Base-by-base conservation (phyloP, 2,797 vertebrate species). In the Microcaecilia unicolor region DNA sequence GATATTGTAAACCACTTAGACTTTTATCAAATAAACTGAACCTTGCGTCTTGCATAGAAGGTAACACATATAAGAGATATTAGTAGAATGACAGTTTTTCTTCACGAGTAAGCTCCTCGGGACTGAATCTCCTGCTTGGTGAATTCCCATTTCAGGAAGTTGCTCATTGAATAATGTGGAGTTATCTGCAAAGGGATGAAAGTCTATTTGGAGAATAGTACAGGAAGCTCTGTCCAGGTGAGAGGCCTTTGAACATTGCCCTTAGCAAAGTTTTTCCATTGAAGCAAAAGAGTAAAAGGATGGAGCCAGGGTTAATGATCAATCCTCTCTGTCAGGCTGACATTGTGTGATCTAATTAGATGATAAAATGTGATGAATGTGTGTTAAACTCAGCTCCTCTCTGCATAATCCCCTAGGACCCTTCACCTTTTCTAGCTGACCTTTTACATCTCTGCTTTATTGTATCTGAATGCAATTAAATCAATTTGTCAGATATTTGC, bases 311-410 rank as follows among this genome's bases (percentile, higher is more conserved):
- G 79, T 81, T 86, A 81, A 90, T 87, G 85, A 83, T 64, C 77
- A 83, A 88, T 97, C 91, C 64, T 66, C 84, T 84, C 89, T 84
- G 86, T 85, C 80, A 70, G 73, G 36, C 78, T 91, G 89, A 86
- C 87, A 86, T 80, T 80, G 75, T 73, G 70, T 41, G 64, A 76
- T 84, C 90, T 93, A 93, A 94, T 95, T 92, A 93, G 88, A 91
- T 87, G 90, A 92, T 93, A 89, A 90, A 90, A 91, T 78, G 87
- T 94, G 92, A 98, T 94, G 86, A 89, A 94, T 97, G 87, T 74
- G 81, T 84, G 84, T 88, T 86, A 87, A 87, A 92, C 72, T 80
- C 81, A 67, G 82, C 70, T 72, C 80, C 76, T 75, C 73, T 55
- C 65, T 48, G 64, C 85, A 77, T 76, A 80, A 67, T 87, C 90